phyloP scores from a whole-genome alignment of 2,888 invertebrate species.

The Caenorhabditis sp. region DNA sequence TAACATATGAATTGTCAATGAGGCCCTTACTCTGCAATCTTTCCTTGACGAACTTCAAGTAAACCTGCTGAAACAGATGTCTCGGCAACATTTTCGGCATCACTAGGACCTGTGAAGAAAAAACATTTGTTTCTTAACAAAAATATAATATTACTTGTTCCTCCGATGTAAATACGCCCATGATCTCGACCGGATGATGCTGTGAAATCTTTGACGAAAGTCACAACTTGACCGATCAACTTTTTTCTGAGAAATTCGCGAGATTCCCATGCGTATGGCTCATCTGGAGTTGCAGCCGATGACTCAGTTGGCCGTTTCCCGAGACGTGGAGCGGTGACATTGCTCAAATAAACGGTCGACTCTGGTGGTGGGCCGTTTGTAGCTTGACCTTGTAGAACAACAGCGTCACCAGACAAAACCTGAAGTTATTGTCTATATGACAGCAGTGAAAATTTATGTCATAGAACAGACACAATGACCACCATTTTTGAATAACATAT shows the following conservation, averaged over 20 bases:
- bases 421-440: slow-evolving; percentile 71
- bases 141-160: slow-evolving; percentile 45
- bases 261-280: slow-evolving; percentile 94
- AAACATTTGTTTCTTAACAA: neutral
- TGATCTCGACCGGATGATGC: slow-evolving; percentile 86
- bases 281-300: slow-evolving; percentile 62
- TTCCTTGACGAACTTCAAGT: slow-evolving; percentile 78
- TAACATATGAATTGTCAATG: neutral
- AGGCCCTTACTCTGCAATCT: slow-evolving; percentile 65
- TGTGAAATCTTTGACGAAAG: slow-evolving; percentile 82
- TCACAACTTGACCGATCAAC: slow-evolving; percentile 81
- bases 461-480: too few species aligned
- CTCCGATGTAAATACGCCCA: slow-evolving; percentile 75
- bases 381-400: slow-evolving; percentile 83
- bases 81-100: slow-evolving; percentile 88
- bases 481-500: too few species aligned
- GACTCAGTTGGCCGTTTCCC: slow-evolving; percentile 79
- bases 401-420: slow-evolving; percentile 94
- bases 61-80: slow-evolving; percentile 87
- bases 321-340: slow-evolving; percentile 89
- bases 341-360: slow-evolving; percentile 87
- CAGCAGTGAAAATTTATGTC: neutral
- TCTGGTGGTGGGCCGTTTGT: slow-evolving; percentile 83
- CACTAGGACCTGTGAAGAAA: slow-evolving; percentile 69
- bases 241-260: slow-evolving; percentile 91